phyloP scores from a whole-genome alignment of 1,140 invertebrate genomes.

The Drosophila pectinifera region DNA sequence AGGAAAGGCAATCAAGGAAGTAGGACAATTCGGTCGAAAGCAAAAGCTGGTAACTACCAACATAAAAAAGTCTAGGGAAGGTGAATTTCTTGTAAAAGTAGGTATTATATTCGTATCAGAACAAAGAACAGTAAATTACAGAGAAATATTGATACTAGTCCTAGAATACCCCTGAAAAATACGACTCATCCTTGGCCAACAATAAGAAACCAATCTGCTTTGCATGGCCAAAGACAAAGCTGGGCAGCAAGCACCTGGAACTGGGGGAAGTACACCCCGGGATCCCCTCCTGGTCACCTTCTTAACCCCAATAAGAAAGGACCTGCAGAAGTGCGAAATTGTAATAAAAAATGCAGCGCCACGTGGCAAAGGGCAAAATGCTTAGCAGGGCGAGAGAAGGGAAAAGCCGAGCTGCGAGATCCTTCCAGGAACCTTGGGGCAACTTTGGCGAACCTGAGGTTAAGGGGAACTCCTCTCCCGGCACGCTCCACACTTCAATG shows the following conservation, averaged over 20 bases:
- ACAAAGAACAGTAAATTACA: neutral
- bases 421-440: conserved; percentile 43
- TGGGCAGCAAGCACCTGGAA: conserved; percentile 23
- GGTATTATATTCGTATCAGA: no score
- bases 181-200: neutral
- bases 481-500: conserved; percentile 61
- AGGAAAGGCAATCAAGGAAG: neutral
- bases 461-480: conserved; percentile 30
- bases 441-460: conserved; percentile 60
- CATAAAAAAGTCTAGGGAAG: no score
- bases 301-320: conserved; percentile 23
- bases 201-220: conserved; percentile 18
- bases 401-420: conserved; percentile 8
- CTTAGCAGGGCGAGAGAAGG: no score
- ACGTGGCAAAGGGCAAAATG: conserved; percentile 39
- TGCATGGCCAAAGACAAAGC: conserved; percentile 7
- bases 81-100: neutral
- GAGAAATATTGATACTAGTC: neutral
- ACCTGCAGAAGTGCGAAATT: conserved; percentile 65
- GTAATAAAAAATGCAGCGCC: conserved; percentile 73
- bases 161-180: neutral
- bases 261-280: neutral
- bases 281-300: neutral
- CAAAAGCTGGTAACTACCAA: neutral
- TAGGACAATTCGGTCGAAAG: neutral